Evolutionary conservation across 1,140 invertebrate species (phyloP).

Genomic region (Doryteuthis pealeii): DNA sequence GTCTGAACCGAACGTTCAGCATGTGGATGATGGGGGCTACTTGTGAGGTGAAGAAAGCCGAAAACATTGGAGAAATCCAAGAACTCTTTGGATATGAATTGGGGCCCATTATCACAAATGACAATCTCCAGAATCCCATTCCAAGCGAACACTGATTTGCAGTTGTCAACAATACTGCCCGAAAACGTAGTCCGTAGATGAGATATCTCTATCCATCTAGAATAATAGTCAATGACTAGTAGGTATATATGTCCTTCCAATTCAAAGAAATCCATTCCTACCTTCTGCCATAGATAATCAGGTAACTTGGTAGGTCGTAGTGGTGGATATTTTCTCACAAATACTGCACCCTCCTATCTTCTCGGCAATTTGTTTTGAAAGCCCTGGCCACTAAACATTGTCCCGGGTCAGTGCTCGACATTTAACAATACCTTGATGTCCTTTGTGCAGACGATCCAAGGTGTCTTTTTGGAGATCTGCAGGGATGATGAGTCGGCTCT

Average conservation of each 20-base stretch:
- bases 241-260: slow-evolving; percentile 19
- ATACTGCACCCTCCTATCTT: slow-evolving; percentile 15
- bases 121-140: slow-evolving; percentile 32
- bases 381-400: slow-evolving; percentile 29
- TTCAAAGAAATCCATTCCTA: slow-evolving; percentile 21
- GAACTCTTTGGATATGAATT: slow-evolving; percentile 36
- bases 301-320: slow-evolving; percentile 1
- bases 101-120: slow-evolving; percentile 35
- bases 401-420: slow-evolving; percentile 20
- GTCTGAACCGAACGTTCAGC: slow-evolving; percentile 31
- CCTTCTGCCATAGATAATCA: slow-evolving; percentile 22
- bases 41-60: slow-evolving; percentile 31
- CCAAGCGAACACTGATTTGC: slow-evolving; percentile 32
- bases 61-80: slow-evolving; percentile 26
- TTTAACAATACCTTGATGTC: slow-evolving; percentile 25
- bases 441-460: slow-evolving; percentile 23
- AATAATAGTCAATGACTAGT: slow-evolving; percentile 28
- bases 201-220: too few species aligned
- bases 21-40: slow-evolving; percentile 29
- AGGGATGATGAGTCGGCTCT: slow-evolving; percentile 6
- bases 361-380: slow-evolving; percentile 14
- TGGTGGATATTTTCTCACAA: slow-evolving; percentile 9
- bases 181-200: slow-evolving; percentile 21
- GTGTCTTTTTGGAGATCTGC: background rate
- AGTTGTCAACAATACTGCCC: slow-evolving; percentile 22